Base-by-base conservation (phyloP, 1,140 invertebrate genomes). In the Aphaenogaster rudis region DNA sequence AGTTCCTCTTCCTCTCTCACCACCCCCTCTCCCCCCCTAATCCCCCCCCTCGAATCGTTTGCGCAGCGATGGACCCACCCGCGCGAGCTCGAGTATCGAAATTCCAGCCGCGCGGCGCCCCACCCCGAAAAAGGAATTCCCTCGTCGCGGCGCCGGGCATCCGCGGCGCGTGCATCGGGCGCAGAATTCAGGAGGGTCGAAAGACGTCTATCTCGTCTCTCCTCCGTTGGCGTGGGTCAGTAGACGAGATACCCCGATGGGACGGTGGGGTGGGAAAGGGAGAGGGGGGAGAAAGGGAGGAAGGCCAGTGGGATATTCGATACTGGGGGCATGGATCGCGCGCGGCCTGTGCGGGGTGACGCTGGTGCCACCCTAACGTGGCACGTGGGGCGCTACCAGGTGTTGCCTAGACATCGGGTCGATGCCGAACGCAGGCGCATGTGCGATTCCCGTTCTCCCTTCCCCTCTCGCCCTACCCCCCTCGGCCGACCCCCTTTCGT, bases 301-400 rank as follows among this genome's bases (percentile, higher is more conserved):
- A 66, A 91, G 88, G 88, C 89, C 88, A 92, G 85, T 86, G 89
- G 91, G 92, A 94, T 94, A 94, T 94, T 94, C 91, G 91, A 94
- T 94, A 94, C 71, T 63, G 81, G 33, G 69, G 78, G 78, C 63
- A 69, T 52, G 78, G 63, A 69, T 52, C 71, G 59, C 80, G 86
- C 90, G 88, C 87, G 84, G 77, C 67, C 82, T 90, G 88, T 85
- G 82, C 79, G 86, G 88, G 88, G 88, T 92, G 91, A 90, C 69
- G 54, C 69, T 72, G 88, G 90, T 92, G 91, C 91, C 92, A 93
- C 93, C 92, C 93, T 90, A 91, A 89, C 89, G 85, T 90, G 94
- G 92, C 94, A 95, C 94, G 94, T 95, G 94, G 92, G 93, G 93
- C 72, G 91, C 92, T 93, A 92, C 94, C 94, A 95, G 94, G 94